phyloP scores from a whole-genome alignment of 2,797 vertebrate species.

The Pseudochirops cupreus region DNA sequence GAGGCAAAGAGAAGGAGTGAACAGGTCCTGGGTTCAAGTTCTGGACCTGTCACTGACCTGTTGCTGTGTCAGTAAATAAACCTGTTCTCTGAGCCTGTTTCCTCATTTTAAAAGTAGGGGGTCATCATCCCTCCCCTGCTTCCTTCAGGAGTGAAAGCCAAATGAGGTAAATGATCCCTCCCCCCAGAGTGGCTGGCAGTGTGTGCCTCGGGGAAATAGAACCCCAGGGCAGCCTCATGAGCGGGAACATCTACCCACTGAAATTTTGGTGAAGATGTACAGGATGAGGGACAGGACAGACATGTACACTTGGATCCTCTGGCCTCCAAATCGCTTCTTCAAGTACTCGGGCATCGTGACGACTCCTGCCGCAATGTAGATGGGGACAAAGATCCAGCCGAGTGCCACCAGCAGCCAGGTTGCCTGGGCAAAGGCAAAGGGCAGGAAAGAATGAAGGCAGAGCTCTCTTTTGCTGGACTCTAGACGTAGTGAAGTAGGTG shows the following conservation, averaged over 20 bases:
- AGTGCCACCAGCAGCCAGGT: conserved; percentile 94
- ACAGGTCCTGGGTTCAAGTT: not conserved
- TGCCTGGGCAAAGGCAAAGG: conserved; percentile 85
- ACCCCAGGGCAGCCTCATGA: not conserved
- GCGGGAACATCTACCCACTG: conserved; percentile 87
- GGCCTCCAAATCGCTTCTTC: conserved; percentile 95
- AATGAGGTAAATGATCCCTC: not conserved
- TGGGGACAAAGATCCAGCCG: conserved; percentile 96
- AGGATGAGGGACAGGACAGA: conserved; percentile 95
- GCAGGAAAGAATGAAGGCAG: not conserved
- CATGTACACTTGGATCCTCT: conserved; percentile 94
- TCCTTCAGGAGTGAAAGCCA: not conserved
- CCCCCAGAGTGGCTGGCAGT: not conserved
- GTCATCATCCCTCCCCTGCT: not conserved
- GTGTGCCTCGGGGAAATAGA: not conserved
- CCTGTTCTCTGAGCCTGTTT: not conserved
- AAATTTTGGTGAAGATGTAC: conserved; percentile 97
- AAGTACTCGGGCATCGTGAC: conserved; percentile 97
- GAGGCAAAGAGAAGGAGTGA: not conserved
- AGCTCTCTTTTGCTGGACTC: not conserved
- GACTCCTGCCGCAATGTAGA: conserved; percentile 95
- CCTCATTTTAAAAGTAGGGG: not conserved
- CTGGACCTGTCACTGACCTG: not conserved
- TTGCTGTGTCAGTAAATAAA: not conserved
- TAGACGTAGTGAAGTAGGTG: not conserved